Conservation (phyloP, 2,797 vertebrate genomes). For the Sebastes taczanowskii region DNA sequence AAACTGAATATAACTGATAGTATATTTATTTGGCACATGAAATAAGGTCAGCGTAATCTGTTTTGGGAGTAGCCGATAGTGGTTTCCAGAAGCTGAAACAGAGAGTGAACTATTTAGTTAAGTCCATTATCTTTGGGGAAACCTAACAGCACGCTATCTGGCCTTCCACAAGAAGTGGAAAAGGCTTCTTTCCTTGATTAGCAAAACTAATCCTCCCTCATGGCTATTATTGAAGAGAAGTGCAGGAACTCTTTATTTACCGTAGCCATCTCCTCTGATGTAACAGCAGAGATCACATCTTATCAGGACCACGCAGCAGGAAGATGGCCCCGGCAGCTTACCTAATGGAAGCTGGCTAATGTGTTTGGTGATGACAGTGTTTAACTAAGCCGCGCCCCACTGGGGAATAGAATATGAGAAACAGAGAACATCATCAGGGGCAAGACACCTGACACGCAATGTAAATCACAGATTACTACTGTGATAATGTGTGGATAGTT, state of each 20-base stretch:
- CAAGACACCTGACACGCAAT: slow-evolving; percentile 17
- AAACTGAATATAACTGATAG: neutral
- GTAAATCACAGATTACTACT: slow-evolving; percentile 20
- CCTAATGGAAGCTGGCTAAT: slow-evolving; percentile 68
- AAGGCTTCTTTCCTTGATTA: slow-evolving; percentile 53
- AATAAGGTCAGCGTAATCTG: slow-evolving; percentile 8
- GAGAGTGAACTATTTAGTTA: slow-evolving; percentile 30
- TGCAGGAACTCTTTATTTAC: slow-evolving; percentile 73
- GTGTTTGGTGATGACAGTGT: slow-evolving; percentile 57
- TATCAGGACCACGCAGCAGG: slow-evolving; percentile 71
- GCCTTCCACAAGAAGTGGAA: slow-evolving; percentile 42
- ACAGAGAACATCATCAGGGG: slow-evolving; percentile 16
- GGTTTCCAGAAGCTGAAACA: slow-evolving; percentile 15
- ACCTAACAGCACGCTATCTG: slow-evolving; percentile 28
- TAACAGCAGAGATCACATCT: slow-evolving; percentile 64
- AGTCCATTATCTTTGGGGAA: slow-evolving; percentile 24
- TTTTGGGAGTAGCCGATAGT: neutral
- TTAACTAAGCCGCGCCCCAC: slow-evolving; percentile 35
- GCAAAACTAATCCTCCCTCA: slow-evolving; percentile 52
- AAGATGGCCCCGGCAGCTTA: slow-evolving; percentile 58
- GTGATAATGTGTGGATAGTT: neutral
- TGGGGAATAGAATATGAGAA: slow-evolving; percentile 27
- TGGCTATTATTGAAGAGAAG: slow-evolving; percentile 52
- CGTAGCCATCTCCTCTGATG: slow-evolving; percentile 57
- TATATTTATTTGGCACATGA: neutral